Percentiles rank a stretch among this genome's conserved stretches.
These are phyloP conservation scores for Cremastinae sp. DNA, from an alignment of 2,888 invertebrate species.

Conservation along the genomic window DNA sequence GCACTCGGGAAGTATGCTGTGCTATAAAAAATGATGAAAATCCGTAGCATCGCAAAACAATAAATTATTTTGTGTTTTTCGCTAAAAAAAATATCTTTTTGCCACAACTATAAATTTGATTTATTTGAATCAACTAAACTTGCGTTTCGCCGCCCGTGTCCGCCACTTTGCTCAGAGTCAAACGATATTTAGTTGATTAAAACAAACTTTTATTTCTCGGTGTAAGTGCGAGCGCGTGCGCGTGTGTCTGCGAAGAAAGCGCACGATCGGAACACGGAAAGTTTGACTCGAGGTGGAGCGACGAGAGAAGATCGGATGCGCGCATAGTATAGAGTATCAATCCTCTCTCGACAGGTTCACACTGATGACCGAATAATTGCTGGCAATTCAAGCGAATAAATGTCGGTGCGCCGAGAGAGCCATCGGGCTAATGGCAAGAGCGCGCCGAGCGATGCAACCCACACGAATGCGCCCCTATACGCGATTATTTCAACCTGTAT, in stretches of 20 bases:
- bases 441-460: conserved; percentile 28
- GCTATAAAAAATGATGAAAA: too few relatives aligned
- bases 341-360: conserved; percentile 41
- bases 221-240: too few relatives aligned
- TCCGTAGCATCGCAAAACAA: too few relatives aligned
- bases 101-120: too few relatives aligned
- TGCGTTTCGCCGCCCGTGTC: too few relatives aligned
- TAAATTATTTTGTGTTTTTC: too few relatives aligned
- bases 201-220: too few relatives aligned
- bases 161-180: too few relatives aligned
- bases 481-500: neutral
- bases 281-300: conserved; percentile 9
- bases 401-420: conserved; percentile 59
- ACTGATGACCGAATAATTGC: conserved; percentile 71
- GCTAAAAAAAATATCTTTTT: too few relatives aligned
- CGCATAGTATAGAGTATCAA: conserved; percentile 49
- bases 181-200: too few relatives aligned
- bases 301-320: conserved; percentile 19
- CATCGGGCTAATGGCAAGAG: conserved; percentile 56
- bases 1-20: too few relatives aligned
- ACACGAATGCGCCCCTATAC: conserved; percentile 2
- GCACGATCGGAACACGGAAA: conserved; percentile 17
- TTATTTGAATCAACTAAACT: too few relatives aligned
- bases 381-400: conserved; percentile 66
- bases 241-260: conserved; percentile 14